Evolutionary conservation across 1,140 invertebrate species (phyloP).

Genomic region (Centruroides sculpturatus): DNA sequence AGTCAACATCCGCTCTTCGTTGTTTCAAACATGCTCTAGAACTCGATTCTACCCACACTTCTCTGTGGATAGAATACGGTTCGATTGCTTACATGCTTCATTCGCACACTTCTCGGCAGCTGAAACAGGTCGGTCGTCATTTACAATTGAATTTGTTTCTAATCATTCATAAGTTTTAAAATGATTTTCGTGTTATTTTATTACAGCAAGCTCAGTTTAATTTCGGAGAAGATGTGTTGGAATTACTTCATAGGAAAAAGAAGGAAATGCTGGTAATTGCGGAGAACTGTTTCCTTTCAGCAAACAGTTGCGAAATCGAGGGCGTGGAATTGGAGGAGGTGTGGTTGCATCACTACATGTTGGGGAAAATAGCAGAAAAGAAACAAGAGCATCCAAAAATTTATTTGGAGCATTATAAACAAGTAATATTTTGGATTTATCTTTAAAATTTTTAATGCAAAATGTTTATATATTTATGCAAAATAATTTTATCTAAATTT

Average conservation of each 20-base stretch:
- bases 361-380: constrained; percentile 81
- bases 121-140: constrained; percentile 46
- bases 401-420: constrained; percentile 62
- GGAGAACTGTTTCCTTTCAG: constrained; percentile 55
- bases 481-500: constrained; percentile 15
- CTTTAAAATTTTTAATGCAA: neutral
- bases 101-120: constrained; percentile 65
- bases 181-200: neutral
- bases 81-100: constrained; percentile 71
- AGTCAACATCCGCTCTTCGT: constrained; percentile 39
- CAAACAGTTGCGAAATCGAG: constrained; percentile 40
- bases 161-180: neutral
- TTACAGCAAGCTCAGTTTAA: constrained; percentile 30
- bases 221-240: constrained; percentile 47
- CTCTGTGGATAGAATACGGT: constrained; percentile 78
- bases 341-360: constrained; percentile 84
- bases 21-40: constrained; percentile 64
- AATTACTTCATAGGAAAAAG: constrained; percentile 54
- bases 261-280: constrained; percentile 60
- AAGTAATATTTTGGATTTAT: constrained; percentile 29
- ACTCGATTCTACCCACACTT: constrained; percentile 45
- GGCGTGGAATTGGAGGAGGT: constrained; percentile 50
- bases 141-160: neutral
- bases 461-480: neutral
- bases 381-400: constrained; percentile 50